Base-by-base conservation (phyloP, 1,140 invertebrate genomes). In the Planococcus citri region DNA sequence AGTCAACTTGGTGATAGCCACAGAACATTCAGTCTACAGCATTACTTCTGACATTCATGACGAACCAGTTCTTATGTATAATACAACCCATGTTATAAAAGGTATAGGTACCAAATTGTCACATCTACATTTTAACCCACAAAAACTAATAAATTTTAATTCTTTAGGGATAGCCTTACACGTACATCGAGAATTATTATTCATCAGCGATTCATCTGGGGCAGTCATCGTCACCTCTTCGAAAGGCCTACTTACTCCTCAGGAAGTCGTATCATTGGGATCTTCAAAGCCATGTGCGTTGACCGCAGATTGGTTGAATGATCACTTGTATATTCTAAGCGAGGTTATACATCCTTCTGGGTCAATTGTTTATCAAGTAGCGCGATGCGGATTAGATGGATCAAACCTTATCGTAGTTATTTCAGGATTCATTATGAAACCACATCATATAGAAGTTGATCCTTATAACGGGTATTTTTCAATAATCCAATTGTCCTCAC, bases 281-380 rank as follows among this genome's bases (percentile, higher is more conserved):
- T 82, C 1, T 80, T 82, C 70, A 85, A 73, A 82, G 79, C 67
- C 86, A 87, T 1, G 75, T 84, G 84, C 84, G 71, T 77, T 95
- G 0, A 89, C 88, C 1, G 83, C 94, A 0, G 94, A 97, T 77
- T 95, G 93, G 93, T 78, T 96, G 4, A 90, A 91, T 74, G 81
- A 86, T 61, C 84, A 90, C 51, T 79, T 95, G 0, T 95, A 92
- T 74, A 82, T 95, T 33, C 79, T 92, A 6, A 87, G 84, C 0
- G 84, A 89, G 75, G 81, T 84, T 4, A 81, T 81, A 38, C 81
- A 83, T 22, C 27, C 27, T 72, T 24, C 57, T 70, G 77, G 76
- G 0, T 80, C 78, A 1, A 81, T 78, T 0, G 77, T 79, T 27
- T 91, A 87, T 86, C 83, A 89, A 76, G 88, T 94, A 69, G 83